Conservation (phyloP, 2,888 invertebrate species). For the Euclidia mi region DNA sequence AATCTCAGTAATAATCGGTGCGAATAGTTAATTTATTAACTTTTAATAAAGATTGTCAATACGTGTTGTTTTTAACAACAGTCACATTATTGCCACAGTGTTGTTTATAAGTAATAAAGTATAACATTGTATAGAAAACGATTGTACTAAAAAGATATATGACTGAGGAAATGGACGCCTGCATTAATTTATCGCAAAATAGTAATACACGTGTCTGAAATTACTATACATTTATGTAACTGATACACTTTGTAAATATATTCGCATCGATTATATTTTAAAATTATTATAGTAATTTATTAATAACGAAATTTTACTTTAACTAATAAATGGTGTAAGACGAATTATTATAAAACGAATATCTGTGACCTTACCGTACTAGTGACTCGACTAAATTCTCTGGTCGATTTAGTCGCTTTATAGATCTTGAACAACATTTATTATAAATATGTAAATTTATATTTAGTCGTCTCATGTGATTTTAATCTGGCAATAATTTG, state of each 20-base stretch:
- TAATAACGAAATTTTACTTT: background rate
- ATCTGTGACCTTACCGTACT: background rate
- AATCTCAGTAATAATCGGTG: too few relatives aligned
- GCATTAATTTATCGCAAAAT: too few relatives aligned
- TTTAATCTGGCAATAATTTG: constrained; percentile 48
- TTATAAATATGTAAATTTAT: constrained; percentile 5
- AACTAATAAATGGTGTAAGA: background rate
- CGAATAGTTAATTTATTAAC: too few relatives aligned
- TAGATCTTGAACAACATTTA: background rate
- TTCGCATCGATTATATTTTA: constrained; percentile 22
- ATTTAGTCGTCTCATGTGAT: constrained; percentile 30
- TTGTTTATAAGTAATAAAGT: too few relatives aligned
- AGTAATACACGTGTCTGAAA: background rate
- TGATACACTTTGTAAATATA: background rate
- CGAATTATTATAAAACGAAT: background rate
- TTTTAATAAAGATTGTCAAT: too few relatives aligned
- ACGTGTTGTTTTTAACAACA: too few relatives aligned
- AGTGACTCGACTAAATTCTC: background rate
- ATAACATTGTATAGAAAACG: too few relatives aligned
- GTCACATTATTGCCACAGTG: too few relatives aligned
- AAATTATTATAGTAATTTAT: background rate
- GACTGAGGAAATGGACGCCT: too few relatives aligned
- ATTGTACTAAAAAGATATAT: too few relatives aligned
- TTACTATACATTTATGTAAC: background rate
- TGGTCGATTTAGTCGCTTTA: background rate